A percentile compares a stretch with the other conserved stretches of the same genome.
Conservation (phyloP, 2,888 invertebrate genomes). For the Omphaloscelis lunosa region DNA sequence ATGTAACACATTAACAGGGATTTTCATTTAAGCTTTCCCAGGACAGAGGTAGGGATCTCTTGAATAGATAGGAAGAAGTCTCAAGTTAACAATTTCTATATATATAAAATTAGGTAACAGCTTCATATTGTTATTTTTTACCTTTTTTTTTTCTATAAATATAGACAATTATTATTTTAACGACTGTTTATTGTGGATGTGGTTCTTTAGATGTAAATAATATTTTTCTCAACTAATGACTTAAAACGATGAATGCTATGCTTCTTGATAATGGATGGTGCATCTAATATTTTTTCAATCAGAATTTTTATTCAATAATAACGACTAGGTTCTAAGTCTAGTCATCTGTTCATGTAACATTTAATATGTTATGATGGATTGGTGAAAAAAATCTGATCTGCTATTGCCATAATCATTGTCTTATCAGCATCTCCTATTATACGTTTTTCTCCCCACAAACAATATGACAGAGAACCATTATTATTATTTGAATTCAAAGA, state of each 20-base stretch:
- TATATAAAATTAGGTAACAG: constrained; percentile 8
- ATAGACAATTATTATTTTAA: constrained; percentile 25
- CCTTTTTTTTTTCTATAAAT: constrained; percentile 1
- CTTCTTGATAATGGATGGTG: constrained; percentile 39
- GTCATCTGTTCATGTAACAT: constrained; percentile 15
- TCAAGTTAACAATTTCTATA: background rate
- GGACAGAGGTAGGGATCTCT: constrained; percentile 5
- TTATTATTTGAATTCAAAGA: constrained; percentile 2
- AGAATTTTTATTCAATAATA: constrained; percentile 25
- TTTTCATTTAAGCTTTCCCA: constrained; percentile 21
- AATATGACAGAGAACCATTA: background rate
- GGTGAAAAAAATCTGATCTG: background rate
- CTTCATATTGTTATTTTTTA: constrained; percentile 21
- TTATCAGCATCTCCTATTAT: constrained; percentile 3
- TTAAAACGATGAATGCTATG: constrained; percentile 26
- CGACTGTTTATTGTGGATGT: constrained; percentile 40
- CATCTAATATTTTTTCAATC: constrained; percentile 16
- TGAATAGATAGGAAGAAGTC: background rate
- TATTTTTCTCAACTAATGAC: constrained; percentile 8
- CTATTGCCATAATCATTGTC: background rate
- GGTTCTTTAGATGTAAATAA: constrained; percentile 55
- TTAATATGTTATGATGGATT: constrained; percentile 18
- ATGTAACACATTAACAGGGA: constrained; percentile 22
- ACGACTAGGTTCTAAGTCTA: constrained; percentile 16
- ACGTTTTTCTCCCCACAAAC: background rate